Conservation (phyloP, 2,888 invertebrate genomes). For the Clistopyga incitator region DNA sequence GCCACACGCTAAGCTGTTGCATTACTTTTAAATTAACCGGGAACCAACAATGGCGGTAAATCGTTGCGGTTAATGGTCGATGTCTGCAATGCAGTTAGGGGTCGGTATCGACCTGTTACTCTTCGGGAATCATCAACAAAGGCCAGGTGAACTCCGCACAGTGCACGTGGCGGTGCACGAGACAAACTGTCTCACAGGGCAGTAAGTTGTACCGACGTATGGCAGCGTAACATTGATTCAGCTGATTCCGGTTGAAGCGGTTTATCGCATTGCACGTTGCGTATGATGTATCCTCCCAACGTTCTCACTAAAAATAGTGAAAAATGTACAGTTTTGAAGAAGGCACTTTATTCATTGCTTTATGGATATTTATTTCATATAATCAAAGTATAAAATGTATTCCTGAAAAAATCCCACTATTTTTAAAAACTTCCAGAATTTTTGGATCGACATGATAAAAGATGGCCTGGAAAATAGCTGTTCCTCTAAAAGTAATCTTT, state of each 20-base stretch:
- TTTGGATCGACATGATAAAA: too few relatives aligned
- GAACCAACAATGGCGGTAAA: slow-evolving; percentile 12
- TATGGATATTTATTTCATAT: too few relatives aligned
- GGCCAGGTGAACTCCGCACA: slow-evolving; percentile 72
- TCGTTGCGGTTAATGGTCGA: slow-evolving; percentile 64
- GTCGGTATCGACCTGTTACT: slow-evolving; percentile 79
- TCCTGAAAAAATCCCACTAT: not conserved
- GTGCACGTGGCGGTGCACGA: slow-evolving; percentile 60
- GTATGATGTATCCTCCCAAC: not conserved
- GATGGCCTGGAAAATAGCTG: too few relatives aligned
- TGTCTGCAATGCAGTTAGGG: slow-evolving; percentile 81
- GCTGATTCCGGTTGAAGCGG: not conserved
- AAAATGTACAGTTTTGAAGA: not conserved
- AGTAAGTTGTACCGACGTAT: slow-evolving; percentile 36
- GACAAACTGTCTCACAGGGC: slow-evolving; percentile 26
- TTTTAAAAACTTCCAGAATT: too few relatives aligned
- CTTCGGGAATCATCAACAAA: slow-evolving; percentile 77
- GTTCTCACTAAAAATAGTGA: not conserved
- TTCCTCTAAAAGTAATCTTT: too few relatives aligned
- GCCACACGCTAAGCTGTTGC: not conserved
- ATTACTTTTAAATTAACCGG: slow-evolving; percentile 20
- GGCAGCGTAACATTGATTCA: slow-evolving; percentile 4
- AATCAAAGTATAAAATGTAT: too few relatives aligned
- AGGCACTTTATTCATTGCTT: not conserved
- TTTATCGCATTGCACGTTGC: not conserved